phyloP scores from a whole-genome alignment of 2,797 vertebrate genomes.

The Mastacembelus armatus region DNA sequence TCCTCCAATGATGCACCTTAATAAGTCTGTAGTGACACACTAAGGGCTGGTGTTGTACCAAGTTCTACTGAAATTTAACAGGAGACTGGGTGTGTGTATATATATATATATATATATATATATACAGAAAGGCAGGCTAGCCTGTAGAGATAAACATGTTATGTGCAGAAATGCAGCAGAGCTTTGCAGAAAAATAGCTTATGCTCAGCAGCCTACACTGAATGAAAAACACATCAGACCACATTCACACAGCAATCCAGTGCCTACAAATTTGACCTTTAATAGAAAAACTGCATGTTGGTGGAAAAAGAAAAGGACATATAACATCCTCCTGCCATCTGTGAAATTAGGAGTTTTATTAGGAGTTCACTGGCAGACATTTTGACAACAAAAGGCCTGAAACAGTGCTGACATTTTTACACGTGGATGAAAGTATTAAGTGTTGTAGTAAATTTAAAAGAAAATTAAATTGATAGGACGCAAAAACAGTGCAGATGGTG shows the following conservation, averaged over 20 bases:
- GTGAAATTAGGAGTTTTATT: neutral
- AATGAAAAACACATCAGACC: neutral
- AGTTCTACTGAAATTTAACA: too few species aligned
- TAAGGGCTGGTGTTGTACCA: too few species aligned
- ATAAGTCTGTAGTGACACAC: too few species aligned
- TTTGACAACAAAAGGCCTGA: neutral
- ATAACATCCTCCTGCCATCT: neutral
- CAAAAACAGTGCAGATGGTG: neutral
- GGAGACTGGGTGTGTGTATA: too few species aligned
- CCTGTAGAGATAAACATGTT: neutral
- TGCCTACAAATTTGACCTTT: conserved; percentile 1
- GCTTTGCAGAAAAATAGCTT: neutral
- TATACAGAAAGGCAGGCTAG: too few species aligned
- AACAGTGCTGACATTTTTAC: neutral
- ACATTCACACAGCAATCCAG: neutral
- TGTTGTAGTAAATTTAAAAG: neutral
- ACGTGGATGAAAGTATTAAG: neutral
- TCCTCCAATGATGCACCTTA: too few species aligned
- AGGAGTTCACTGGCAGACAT: too few species aligned
- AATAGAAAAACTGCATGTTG: neutral
- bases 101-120: too few species aligned
- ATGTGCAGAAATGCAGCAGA: neutral
- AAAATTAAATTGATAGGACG: neutral
- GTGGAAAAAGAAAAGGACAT: neutral
- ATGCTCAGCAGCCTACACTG: neutral